Evolutionary conservation across 2,888 invertebrate species (phyloP), one percentile per base, ranked within the genome.

Genomic region (Hydraecia micacea): DNA sequence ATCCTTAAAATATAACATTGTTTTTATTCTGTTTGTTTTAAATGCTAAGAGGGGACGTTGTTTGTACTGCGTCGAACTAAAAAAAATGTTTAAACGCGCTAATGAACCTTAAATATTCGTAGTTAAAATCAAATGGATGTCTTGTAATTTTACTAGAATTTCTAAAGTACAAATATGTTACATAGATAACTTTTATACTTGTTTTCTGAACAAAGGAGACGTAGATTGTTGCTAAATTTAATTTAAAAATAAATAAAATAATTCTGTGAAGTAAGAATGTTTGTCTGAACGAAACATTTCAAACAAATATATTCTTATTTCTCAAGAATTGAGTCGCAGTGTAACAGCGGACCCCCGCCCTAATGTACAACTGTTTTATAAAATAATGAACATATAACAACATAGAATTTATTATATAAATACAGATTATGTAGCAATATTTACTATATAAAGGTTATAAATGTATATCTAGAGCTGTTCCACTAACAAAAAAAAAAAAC

Each of bases 1-100:
- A 90, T 90, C 86, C 83, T 74, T 89, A 88, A 87, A 85, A 85
- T 84, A 76, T 89, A 87, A 89, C 88, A 86, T 88, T 88, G 83
- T 90, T 91, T 88, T 87, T 89, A 87, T 88, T 89, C 84, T 85
- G 83, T 84, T 87, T 83, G 74, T 87, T 83, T 83, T 78, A 67
- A 83, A 79, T 69, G 63, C 63, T 85, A 83, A 69, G 75, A 69
- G 74, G 71, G 73, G 52, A 15, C 69, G 79, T 52, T 76, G 77
- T 21, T 63, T 55, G 75, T 80, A 76, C 80, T 87, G 86, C 68
- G 84, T 49, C 65, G 39, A 39, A 46, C 60, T 46, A 55, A 73
- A 80, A 55, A 55, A 25, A 11, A 8, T 11, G 25, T 55, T 25
- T 42, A 25, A 73, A 73, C 63, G 80, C 85, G 85, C 86, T 85